Percentiles rank a stretch among this genome's conserved stretches.
Conservation (phyloP, 2,113 vertebrate species). For the Prionailurus bengalensis region DNA sequence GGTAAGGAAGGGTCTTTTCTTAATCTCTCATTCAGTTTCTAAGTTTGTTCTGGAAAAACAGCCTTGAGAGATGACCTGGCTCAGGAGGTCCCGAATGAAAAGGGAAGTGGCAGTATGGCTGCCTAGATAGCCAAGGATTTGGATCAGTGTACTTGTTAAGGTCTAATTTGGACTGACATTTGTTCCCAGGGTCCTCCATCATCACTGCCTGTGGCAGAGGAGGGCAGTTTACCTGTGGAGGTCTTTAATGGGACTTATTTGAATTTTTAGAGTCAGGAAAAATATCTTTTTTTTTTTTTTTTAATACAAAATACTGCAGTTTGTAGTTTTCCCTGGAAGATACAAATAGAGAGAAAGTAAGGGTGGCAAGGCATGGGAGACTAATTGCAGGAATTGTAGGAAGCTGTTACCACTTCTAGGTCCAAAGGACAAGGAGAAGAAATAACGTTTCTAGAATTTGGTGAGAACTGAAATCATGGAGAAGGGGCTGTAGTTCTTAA, state of each 20-base stretch:
- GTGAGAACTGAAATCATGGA: background rate
- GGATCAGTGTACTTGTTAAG: background rate
- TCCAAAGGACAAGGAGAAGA: background rate
- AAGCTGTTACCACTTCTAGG: background rate
- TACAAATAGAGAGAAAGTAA: background rate
- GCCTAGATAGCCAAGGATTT: background rate
- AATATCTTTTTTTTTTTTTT: background rate
- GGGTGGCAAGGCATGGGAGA: background rate
- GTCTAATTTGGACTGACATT: background rate
- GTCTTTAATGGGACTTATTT: background rate
- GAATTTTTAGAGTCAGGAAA: background rate
- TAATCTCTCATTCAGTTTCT: background rate
- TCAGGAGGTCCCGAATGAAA: background rate
- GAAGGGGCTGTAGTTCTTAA: background rate
- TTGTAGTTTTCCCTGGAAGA: slow-evolving; percentile 11
- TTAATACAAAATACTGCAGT: background rate
- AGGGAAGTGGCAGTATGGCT: background rate
- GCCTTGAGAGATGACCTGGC: background rate
- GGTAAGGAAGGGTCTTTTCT: background rate
- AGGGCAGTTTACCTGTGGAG: background rate
- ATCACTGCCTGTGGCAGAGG: background rate
- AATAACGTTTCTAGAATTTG: background rate
- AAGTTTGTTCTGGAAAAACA: background rate
- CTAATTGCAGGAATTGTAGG: background rate
- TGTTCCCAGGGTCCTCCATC: background rate